Evolutionary conservation across 2,797 vertebrate species (phyloP).

Genomic region (Buphagus erythrorhynchus): DNA sequence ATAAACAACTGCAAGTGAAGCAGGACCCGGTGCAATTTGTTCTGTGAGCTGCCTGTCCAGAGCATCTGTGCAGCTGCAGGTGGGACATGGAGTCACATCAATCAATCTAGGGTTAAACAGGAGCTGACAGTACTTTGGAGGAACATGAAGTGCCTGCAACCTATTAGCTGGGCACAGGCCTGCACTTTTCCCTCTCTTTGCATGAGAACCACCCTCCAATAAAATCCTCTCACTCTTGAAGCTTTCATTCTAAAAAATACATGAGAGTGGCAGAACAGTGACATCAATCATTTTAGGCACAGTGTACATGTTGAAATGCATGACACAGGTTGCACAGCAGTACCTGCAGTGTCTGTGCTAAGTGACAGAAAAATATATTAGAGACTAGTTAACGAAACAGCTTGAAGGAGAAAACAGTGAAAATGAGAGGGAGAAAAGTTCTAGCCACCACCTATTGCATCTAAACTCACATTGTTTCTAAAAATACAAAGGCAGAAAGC

Average conservation of each 20-base stretch:
- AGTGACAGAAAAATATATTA: not conserved
- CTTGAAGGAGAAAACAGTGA: not conserved
- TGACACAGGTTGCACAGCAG: not conserved
- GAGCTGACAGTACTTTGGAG: constrained; percentile 51
- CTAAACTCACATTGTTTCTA: not conserved
- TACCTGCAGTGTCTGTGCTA: not conserved
- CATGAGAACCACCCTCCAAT: not conserved
- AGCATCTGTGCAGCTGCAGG: not conserved
- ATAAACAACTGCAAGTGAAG: not conserved
- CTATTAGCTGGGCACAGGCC: not conserved
- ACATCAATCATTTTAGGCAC: not conserved
- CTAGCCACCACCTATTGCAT: not conserved
- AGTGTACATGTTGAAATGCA: not conserved
- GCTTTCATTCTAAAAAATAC: not conserved
- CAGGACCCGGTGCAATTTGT: not conserved
- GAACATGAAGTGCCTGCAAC: not conserved
- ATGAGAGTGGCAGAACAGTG: not conserved
- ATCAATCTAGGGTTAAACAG: constrained; percentile 23
- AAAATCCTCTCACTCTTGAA: not conserved
- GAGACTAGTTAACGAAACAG: not conserved
- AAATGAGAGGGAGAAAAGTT: not conserved
- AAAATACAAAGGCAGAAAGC: not conserved
- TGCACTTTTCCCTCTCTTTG: not conserved
- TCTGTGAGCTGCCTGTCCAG: accelerated
- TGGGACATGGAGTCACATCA: not conserved